phyloP scores from a whole-genome alignment of 2,113 vertebrate genomes.

The Opisthocomus hoazin region DNA sequence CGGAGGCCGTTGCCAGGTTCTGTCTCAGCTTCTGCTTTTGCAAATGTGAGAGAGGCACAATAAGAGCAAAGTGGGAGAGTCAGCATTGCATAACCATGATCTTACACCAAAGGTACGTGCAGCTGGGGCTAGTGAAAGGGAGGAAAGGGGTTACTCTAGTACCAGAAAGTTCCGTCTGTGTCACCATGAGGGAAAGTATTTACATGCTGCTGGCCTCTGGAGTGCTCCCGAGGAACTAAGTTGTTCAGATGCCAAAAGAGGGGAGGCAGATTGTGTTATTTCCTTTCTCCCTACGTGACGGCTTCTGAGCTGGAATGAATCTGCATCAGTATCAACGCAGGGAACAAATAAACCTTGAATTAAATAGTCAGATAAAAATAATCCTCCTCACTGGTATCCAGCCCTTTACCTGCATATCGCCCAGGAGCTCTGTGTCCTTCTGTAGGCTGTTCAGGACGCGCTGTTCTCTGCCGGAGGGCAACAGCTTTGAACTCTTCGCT shows the following conservation, averaged over 20 bases:
- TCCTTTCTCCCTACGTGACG: neutral
- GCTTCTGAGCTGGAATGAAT: constrained; percentile 11
- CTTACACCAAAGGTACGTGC: constrained; percentile 12
- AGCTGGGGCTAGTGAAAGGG: neutral
- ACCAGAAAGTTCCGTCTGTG: neutral
- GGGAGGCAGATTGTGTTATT: constrained; percentile 39
- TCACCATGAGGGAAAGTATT: constrained; percentile 21
- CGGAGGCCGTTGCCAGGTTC: rapidly evolving
- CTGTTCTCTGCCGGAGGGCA: neutral
- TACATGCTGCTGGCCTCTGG: neutral
- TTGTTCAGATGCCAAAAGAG: constrained; percentile 25
- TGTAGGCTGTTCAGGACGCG: neutral
- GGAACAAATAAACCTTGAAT: constrained; percentile 29
- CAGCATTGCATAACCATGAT: neutral
- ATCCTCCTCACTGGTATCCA: neutral
- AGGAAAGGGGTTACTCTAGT: neutral
- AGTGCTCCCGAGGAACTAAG: neutral
- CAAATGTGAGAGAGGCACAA: neutral
- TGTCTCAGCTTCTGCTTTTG: neutral
- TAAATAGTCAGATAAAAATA: neutral
- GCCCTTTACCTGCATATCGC: neutral
- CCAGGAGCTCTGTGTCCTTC: neutral
- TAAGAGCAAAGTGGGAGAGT: neutral
- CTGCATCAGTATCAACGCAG: neutral
- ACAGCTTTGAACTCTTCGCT: neutral